Evolutionary conservation across 1,140 invertebrate species (phyloP).

Genomic region (Lepidurus arcticus): DNA sequence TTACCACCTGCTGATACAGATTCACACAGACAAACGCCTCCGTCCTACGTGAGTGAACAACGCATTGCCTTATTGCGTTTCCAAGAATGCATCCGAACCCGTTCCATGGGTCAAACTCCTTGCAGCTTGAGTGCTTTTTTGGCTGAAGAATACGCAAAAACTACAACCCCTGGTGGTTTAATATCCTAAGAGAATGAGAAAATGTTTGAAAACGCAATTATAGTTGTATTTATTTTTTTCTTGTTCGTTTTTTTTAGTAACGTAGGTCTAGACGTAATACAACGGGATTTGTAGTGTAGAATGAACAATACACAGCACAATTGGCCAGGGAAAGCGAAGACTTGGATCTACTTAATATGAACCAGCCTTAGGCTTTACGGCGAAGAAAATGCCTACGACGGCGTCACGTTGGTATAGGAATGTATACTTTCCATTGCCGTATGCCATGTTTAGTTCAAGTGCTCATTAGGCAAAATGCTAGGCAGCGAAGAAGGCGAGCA

Average conservation of each 20-base stretch:
- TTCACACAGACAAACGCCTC: neutral
- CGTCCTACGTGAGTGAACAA: neutral
- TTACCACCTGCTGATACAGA: neutral
- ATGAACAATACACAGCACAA: neutral
- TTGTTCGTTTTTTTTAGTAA: neutral
- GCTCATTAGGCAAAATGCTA: neutral
- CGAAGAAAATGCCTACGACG: neutral
- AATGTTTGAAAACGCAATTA: neutral
- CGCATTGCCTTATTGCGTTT: neutral
- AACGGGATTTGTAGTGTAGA: neutral
- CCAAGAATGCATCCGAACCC: slow-evolving; percentile 5
- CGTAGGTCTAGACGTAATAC: neutral
- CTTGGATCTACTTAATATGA: neutral
- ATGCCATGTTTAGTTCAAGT: neutral
- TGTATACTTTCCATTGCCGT: neutral
- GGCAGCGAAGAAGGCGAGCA: neutral
- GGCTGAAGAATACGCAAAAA: slow-evolving; percentile 6
- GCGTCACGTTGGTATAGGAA: neutral
- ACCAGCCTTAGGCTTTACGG: no score
- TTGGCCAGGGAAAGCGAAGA: neutral
- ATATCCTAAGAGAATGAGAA: neutral
- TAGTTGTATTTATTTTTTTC: neutral
- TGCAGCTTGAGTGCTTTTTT: neutral
- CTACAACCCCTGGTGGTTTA: neutral
- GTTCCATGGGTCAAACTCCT: neutral